Evolutionary conservation across 2,888 invertebrate genomes (phyloP), one percentile per base, ranked within the genome.

Genomic region (Hydropsyche betteni): DNA sequence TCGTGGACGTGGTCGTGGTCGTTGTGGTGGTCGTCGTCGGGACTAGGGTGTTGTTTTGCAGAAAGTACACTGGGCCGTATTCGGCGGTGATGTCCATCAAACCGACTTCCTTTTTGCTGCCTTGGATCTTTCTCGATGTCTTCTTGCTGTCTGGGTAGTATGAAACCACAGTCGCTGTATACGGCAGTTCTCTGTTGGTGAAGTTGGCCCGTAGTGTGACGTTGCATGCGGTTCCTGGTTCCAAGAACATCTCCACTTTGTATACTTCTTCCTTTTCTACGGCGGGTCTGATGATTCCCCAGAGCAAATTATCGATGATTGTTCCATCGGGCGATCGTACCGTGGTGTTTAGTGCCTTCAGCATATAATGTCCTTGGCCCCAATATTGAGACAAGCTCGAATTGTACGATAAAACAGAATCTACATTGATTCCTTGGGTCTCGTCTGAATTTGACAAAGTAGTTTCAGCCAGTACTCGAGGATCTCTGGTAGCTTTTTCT

Each of bases 161-260:
- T 1, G 94, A 92, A 70, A 91, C 89, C 58, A 96, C 85, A 76
- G 89, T 91, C 5, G 92, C 94, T 36, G 88, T 89, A 82, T 94
- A 96, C 44, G 92, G 93, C 0, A 92, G 89, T 80, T 95, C 94
- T 74, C 91, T 87, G 77, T 91, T 91, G 0, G 93, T 92, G 81
- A 91, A 89, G 81, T 92, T 92, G 2, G 93, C 95, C 72, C 87
- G 87, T 16, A 95, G 87, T 0, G 93, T 94, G 0, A 95, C 93
- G 83, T 95, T 95, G 71, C 94, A 91, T 2, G 92, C 94, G 0
- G 95, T 95, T 38, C 93, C 94, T 4, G 93, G 91, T 82, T 91
- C 90, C 75, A 95, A 84, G 81, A 88, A 89, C 77, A 91, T 89
- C 82, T 91, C 89, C 16, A 92, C 88, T 55, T 89, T 90, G 81